Percentiles rank a stretch among this genome's conserved stretches.
These are phyloP conservation scores for Bathynomus jamesi DNA, from an alignment of 1,140 invertebrate species.

Conservation along the genomic window DNA sequence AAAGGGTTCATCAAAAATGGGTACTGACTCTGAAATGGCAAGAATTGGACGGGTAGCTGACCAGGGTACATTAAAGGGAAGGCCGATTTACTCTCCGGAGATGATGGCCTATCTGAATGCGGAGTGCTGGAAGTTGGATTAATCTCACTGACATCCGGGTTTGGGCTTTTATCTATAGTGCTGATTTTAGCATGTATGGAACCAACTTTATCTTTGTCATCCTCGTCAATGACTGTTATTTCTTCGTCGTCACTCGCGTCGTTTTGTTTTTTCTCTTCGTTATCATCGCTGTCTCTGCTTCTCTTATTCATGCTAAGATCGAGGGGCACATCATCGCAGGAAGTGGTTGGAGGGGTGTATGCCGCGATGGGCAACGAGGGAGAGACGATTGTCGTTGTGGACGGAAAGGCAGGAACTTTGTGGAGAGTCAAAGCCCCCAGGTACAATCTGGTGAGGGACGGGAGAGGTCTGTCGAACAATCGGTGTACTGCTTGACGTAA, in stretches of 20 bases:
- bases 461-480: background rate
- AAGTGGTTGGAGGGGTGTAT: slow-evolving; percentile 16
- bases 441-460: background rate
- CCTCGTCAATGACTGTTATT: background rate
- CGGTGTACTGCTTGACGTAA: background rate
- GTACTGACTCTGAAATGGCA: slow-evolving; percentile 5
- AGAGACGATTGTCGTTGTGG: background rate
- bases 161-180: background rate
- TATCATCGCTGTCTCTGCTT: background rate
- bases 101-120: background rate
- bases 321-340: slow-evolving; percentile 29
- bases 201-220: background rate
- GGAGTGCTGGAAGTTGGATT: background rate
- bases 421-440: background rate
- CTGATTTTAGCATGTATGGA: background rate
- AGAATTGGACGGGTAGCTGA: slow-evolving; percentile 8
- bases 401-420: background rate
- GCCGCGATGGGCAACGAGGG: slow-evolving; percentile 2
- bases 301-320: slow-evolving; percentile 37
- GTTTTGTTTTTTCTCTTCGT: background rate
- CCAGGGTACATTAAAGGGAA: background rate
- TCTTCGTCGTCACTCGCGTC: background rate
- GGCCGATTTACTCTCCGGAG: background rate
- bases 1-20: slow-evolving; percentile 17
- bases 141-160: background rate